Percentiles rank a stretch among this genome's conserved stretches.
These are phyloP conservation scores for Nanorana parkeri DNA, from an alignment of 2,113 vertebrate species.

Conservation along the genomic window DNA sequence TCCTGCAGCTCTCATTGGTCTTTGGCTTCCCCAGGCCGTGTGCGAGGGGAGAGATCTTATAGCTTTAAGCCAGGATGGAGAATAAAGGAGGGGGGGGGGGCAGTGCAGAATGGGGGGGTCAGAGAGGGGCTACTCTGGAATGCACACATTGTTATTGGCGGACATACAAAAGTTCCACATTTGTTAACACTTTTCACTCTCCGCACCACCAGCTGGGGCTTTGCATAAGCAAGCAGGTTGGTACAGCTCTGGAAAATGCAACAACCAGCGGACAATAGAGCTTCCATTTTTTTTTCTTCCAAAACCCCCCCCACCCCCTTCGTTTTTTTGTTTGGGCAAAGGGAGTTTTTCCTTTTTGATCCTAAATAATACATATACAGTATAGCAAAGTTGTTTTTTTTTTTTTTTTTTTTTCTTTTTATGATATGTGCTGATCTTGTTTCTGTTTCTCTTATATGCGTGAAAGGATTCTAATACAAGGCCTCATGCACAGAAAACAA, in stretches of 20 bases:
- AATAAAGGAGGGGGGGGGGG: slow-evolving; percentile 70
- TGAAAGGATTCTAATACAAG: too few relatives aligned
- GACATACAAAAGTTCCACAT: slow-evolving; percentile 63
- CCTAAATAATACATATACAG: too few relatives aligned
- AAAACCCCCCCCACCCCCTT: too few relatives aligned
- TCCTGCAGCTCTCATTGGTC: slow-evolving; percentile 71
- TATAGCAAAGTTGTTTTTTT: too few relatives aligned
- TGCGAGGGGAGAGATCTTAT: slow-evolving; percentile 71
- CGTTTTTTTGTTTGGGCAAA: too few relatives aligned
- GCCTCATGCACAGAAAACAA: too few relatives aligned
- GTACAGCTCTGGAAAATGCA: slow-evolving; percentile 62
- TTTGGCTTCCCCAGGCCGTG: slow-evolving; percentile 70
- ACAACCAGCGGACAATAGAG: slow-evolving; percentile 51
- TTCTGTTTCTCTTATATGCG: too few relatives aligned
- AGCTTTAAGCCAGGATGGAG: slow-evolving; percentile 75
- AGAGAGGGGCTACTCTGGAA: slow-evolving; percentile 55
- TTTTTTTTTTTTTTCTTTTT: too few relatives aligned
- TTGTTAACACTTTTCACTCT: slow-evolving; percentile 62
- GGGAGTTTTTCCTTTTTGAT: too few relatives aligned
- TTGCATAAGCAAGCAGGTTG: slow-evolving; percentile 79
- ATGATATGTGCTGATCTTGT: too few relatives aligned
- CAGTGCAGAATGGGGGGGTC: slow-evolving; percentile 55
- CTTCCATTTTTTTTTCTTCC: too few relatives aligned
- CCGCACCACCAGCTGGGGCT: slow-evolving; percentile 72
- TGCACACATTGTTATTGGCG: slow-evolving; percentile 64